A percentile compares a stretch with the other conserved stretches of the same genome.
Conservation (phyloP, 2,888 invertebrate species). For the Andrena minutula region DNA sequence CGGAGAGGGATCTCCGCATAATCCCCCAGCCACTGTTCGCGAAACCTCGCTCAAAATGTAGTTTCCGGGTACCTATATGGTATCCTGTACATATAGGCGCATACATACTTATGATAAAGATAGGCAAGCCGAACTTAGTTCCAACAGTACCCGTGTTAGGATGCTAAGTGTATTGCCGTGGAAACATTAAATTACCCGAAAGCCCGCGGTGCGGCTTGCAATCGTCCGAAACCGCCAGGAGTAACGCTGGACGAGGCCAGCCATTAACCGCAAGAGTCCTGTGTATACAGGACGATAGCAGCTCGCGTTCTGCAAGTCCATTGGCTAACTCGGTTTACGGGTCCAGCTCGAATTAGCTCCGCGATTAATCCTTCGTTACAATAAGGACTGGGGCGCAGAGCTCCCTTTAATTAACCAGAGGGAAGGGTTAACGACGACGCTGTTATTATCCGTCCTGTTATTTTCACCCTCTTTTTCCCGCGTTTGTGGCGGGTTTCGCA, state of each 20-base stretch:
- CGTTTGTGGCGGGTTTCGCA: not conserved
- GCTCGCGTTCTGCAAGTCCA: conserved; percentile 42
- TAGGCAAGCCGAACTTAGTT: conserved; percentile 33
- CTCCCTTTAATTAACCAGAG: conserved; percentile 16
- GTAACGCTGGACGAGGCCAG: conserved; percentile 61
- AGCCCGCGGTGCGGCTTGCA: conserved; percentile 56
- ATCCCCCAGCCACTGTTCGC: no score
- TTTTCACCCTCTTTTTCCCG: not conserved
- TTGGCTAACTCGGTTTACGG: conserved; percentile 65
- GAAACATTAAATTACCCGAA: conserved; percentile 71
- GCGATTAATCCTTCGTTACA: conserved; percentile 57
- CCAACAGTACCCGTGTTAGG: conserved; percentile 27
- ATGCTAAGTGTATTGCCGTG: conserved; percentile 66
- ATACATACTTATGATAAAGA: no score
- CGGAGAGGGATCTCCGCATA: no score
- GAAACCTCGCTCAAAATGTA: no score
- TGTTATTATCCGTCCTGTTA: not conserved
- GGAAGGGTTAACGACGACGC: not conserved
- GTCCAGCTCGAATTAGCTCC: conserved; percentile 62
- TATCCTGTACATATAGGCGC: no score
- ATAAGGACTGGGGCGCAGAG: not conserved
- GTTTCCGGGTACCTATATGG: no score
- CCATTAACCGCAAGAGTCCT: conserved; percentile 73
- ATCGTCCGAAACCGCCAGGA: conserved; percentile 66
- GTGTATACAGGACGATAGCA: conserved; percentile 53